Percentiles rank a stretch among this genome's conserved stretches.
These are phyloP conservation scores for Ormyrus nitidulus DNA, from an alignment of 2,888 invertebrate species.

Conservation along the genomic window DNA sequence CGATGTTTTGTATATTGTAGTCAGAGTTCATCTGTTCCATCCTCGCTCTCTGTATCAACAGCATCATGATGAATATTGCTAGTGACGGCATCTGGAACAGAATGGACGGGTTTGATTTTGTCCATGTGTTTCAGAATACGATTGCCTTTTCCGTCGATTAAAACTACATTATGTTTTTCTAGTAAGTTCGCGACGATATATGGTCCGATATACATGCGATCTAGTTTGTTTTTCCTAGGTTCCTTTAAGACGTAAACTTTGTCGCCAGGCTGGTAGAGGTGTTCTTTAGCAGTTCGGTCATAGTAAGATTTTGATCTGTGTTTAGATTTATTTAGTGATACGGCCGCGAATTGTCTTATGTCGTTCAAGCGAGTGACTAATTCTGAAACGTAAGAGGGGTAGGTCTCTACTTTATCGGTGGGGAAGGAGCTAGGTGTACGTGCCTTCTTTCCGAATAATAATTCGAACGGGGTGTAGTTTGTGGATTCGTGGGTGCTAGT, in stretches of 20 bases:
- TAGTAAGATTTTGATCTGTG: conserved; percentile 10
- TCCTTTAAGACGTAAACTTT: not conserved
- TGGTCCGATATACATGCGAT: too few relatives aligned
- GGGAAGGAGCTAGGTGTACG: conserved; percentile 39
- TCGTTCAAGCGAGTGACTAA: not conserved
- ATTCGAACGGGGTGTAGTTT: conserved; percentile 49
- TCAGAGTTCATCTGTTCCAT: too few relatives aligned
- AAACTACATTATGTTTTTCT: too few relatives aligned
- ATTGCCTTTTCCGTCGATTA: too few relatives aligned
- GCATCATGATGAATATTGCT: too few relatives aligned
- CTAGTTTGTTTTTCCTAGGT: too few relatives aligned
- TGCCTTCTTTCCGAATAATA: conserved; percentile 45
- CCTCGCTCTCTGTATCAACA: too few relatives aligned
- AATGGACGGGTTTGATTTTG: too few relatives aligned
- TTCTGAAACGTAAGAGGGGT: conserved; percentile 26
- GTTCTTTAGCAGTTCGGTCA: not conserved
- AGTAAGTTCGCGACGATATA: too few relatives aligned
- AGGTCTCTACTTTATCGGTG: conserved; percentile 17
- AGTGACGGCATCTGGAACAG: too few relatives aligned
- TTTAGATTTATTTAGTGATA: not conserved
- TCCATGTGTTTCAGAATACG: too few relatives aligned
- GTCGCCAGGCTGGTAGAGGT: not conserved
- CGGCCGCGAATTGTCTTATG: not conserved
- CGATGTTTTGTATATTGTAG: too few relatives aligned
- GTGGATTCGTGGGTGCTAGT: conserved; percentile 51